These are phyloP conservation scores for Willisornis vidua DNA, from an alignment of 2,113 vertebrate species.

Conservation along the genomic window DNA sequence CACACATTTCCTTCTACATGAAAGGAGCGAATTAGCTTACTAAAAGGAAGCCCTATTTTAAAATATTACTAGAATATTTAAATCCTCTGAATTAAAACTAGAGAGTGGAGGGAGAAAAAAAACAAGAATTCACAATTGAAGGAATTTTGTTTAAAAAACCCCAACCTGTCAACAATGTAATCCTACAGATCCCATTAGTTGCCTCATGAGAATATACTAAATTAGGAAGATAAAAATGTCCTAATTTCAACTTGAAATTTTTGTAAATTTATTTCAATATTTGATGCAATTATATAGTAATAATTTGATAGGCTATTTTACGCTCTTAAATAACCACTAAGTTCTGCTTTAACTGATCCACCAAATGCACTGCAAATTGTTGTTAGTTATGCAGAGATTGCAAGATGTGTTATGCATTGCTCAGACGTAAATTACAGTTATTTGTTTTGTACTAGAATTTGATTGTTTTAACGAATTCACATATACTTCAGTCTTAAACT, in stretches of 20 bases:
- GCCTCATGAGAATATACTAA: neutral
- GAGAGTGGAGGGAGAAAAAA: neutral
- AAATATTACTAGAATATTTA: neutral
- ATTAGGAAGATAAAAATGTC: neutral
- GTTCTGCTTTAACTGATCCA: neutral
- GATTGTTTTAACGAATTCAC: neutral
- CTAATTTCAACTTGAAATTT: neutral
- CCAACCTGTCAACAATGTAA: fast-evolving
- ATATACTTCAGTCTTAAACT: neutral
- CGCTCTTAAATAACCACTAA: neutral
- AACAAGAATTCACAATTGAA: neutral
- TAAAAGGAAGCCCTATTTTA: neutral
- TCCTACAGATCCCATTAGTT: neutral
- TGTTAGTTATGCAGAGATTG: neutral
- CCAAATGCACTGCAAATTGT: neutral
- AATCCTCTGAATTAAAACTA: neutral
- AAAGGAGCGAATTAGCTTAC: neutral
- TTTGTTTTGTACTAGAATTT: neutral
- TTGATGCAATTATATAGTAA: neutral
- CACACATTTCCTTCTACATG: neutral
- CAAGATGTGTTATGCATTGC: neutral
- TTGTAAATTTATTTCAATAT: neutral
- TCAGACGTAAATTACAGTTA: neutral
- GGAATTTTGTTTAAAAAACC: neutral
- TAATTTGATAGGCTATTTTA: neutral